Conservation (phyloP, 1,140 invertebrate genomes). For the Neotoxoptera formosana region DNA sequence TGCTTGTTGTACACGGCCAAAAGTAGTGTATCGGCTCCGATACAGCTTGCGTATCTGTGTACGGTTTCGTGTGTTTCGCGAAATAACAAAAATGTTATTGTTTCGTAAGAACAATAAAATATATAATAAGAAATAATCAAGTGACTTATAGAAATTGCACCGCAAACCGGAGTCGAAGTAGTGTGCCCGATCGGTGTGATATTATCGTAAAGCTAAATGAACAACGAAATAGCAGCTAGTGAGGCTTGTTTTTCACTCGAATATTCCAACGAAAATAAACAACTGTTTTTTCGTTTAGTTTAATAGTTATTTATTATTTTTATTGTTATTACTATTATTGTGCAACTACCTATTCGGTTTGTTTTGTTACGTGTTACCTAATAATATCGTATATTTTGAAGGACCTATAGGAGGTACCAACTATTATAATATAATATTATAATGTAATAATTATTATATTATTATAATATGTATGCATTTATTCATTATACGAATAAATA, state of each 20-base stretch:
- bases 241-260: neutral
- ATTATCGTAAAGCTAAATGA: neutral
- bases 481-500: too few relatives aligned
- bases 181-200: neutral
- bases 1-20: neutral
- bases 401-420: neutral
- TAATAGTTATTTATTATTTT: neutral
- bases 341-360: neutral
- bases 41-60: neutral
- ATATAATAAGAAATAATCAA: slow-evolving; percentile 12
- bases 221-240: slow-evolving; percentile 1
- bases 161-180: neutral
- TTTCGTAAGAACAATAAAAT: neutral
- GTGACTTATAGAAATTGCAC: neutral
- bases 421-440: neutral
- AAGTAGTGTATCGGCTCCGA: neutral
- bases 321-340: neutral
- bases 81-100: neutral
- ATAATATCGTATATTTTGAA: neutral
- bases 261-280: neutral
- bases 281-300: neutral
- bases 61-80: neutral
- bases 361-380: neutral
- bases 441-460: neutral
- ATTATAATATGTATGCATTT: neutral